These are phyloP conservation scores for Sardinella longiceps DNA, from an alignment of 2,797 vertebrate species.

Conservation along the genomic window DNA sequence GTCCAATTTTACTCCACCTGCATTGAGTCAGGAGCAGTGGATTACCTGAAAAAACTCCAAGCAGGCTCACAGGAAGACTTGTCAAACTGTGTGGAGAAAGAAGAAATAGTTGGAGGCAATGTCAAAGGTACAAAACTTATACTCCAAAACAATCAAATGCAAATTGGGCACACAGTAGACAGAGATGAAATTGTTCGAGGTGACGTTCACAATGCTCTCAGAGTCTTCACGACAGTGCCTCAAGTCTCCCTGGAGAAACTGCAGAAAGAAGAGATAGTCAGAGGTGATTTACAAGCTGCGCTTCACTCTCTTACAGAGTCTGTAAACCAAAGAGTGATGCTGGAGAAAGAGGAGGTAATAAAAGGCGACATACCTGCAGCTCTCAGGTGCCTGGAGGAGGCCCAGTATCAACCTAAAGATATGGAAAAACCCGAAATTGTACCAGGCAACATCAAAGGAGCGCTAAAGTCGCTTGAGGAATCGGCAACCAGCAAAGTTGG, in stretches of 20 bases:
- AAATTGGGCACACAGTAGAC: slow-evolving; percentile 80
- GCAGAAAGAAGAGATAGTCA: slow-evolving; percentile 83
- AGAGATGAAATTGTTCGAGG: slow-evolving; percentile 86
- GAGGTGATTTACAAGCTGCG: slow-evolving; percentile 83
- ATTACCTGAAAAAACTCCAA: slow-evolving; percentile 86
- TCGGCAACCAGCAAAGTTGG: slow-evolving; percentile 76
- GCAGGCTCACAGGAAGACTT: slow-evolving; percentile 69
- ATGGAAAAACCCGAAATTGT: slow-evolving; percentile 80
- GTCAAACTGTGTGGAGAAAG: slow-evolving; percentile 64
- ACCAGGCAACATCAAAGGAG: slow-evolving; percentile 81
- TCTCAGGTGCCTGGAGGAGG: slow-evolving; percentile 79
- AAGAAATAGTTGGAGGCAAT: slow-evolving; percentile 82
- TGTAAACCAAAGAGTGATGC: slow-evolving; percentile 75
- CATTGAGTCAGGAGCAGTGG: slow-evolving; percentile 89
- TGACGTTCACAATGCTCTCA: slow-evolving; percentile 82
- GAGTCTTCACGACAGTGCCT: slow-evolving; percentile 85
- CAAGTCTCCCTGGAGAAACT: slow-evolving; percentile 61
- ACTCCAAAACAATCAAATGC: slow-evolving; percentile 73
- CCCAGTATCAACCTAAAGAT: slow-evolving; percentile 75
- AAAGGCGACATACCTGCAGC: slow-evolving; percentile 82
- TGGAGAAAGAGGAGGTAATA: slow-evolving; percentile 84
- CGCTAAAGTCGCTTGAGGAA: slow-evolving; percentile 85
- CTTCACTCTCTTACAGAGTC: slow-evolving; percentile 83
- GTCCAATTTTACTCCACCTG: slow-evolving; percentile 92
- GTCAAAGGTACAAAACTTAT: slow-evolving; percentile 83